Base-by-base conservation (phyloP, 2,888 invertebrate genomes). In the Diplazon laetatorius region DNA sequence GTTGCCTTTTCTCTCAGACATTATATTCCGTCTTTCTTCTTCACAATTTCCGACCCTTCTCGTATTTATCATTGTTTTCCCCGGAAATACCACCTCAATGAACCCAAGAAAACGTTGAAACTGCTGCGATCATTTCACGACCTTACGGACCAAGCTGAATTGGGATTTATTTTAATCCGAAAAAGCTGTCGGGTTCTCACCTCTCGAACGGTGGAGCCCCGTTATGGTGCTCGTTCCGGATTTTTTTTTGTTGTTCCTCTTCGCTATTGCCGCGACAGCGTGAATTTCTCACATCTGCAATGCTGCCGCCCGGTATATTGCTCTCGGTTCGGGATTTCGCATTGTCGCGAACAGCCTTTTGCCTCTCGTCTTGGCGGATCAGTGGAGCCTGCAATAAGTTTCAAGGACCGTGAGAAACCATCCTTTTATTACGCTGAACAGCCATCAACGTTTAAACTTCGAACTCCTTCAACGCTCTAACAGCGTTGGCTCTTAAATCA, bases 91-190 rank as follows among this genome's bases (percentile, higher is more conserved):
- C 50, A 16, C 46, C 9, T n/a, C 44, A 44, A 44, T 30, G 66
- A 65, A 48, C 14, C 30, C 46, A 2, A 18, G 30, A 30, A 10
- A 39, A 12, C 30, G 20, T 37, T 8, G 46, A 18, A 44, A 70
- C 25, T 42, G n/a, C n/a, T n/a, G 30, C 72, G 76, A 78, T 76
- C 76, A 70, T 80, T 81, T 84, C 85, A 85, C 85, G 83, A 84
- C 85, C 85, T 84, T 82, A 86, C 86, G 87, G 86, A 83, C 84
- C 72, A 18, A 39, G 78, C 83, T 82, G 86, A 86, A 88, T 88
- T 85, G 87, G 86, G 86, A 87, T 88, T 87, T 88, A 88, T 87
- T 87, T 87, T 87, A 87, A 88, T 88, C 85, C 86, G 83, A 62
- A 83, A 65, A 55, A 46, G 37, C 55, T 46, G 55, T 62, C 48